phyloP scores from a whole-genome alignment of 2,888 invertebrate genomes.

The Idaea aversata region DNA sequence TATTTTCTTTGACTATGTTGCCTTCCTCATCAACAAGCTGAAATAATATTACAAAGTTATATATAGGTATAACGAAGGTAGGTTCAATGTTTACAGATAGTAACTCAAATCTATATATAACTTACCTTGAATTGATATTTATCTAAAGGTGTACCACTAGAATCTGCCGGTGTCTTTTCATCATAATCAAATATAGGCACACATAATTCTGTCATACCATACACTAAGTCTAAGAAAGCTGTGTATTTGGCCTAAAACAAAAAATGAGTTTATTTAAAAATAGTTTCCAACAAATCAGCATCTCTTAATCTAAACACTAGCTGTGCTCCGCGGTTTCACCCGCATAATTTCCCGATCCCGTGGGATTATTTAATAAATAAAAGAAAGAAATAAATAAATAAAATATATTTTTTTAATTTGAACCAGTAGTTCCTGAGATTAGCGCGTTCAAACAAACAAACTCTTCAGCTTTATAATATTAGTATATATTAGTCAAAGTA shows the following conservation, averaged over 20 bases:
- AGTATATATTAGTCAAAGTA: constrained; percentile 11
- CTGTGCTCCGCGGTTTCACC: too few relatives aligned
- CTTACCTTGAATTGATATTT: constrained; percentile 41
- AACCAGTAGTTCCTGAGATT: too few relatives aligned
- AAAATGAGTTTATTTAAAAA: constrained; percentile 12
- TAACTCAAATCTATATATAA: background rate
- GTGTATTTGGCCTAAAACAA: constrained; percentile 36
- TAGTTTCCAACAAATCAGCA: background rate
- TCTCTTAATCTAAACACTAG: too few relatives aligned
- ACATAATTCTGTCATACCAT: constrained; percentile 53
- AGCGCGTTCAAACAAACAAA: too few relatives aligned
- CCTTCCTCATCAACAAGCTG: constrained; percentile 43
- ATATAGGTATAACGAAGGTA: background rate
- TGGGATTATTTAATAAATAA: too few relatives aligned
- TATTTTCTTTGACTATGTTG: constrained; percentile 27
- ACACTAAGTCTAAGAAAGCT: constrained; percentile 41
- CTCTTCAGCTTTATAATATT: too few relatives aligned
- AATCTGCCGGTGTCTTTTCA: constrained; percentile 37
- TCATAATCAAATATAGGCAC: constrained; percentile 45
- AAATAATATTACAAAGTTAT: constrained; percentile 13
- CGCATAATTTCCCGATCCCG: too few relatives aligned
- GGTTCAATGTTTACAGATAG: background rate
- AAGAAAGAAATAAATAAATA: too few relatives aligned
- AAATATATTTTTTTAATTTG: too few relatives aligned
- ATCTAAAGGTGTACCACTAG: constrained; percentile 38